These are phyloP conservation scores for Lepidurus packardi DNA, from an alignment of 1,140 invertebrate species.

Conservation along the genomic window DNA sequence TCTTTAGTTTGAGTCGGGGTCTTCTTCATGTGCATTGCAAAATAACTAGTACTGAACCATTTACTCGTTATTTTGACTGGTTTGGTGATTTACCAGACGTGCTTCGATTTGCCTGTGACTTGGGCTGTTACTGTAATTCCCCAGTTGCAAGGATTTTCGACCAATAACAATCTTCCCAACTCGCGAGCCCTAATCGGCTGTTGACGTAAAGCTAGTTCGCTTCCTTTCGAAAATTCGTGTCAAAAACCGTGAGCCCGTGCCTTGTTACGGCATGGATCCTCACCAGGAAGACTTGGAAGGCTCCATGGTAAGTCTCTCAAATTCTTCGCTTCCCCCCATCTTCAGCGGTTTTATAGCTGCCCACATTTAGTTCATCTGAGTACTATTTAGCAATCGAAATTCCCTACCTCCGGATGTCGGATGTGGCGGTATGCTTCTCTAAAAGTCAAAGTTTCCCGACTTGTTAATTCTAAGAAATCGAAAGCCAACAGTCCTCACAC, in stretches of 20 bases:
- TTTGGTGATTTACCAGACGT: too few species aligned
- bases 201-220: neutral
- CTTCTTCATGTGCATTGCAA: too few species aligned
- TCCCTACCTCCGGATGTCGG: neutral
- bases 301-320: slow-evolving; percentile 48
- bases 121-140: neutral
- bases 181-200: neutral
- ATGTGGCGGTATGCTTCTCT: neutral
- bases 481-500: neutral
- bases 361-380: slow-evolving; percentile 9
- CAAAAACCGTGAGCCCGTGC: slow-evolving; percentile 78
- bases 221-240: slow-evolving; percentile 74
- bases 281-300: slow-evolving; percentile 65
- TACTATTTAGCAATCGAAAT: neutral
- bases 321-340: slow-evolving; percentile 8
- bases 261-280: slow-evolving; percentile 75
- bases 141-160: neutral
- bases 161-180: neutral
- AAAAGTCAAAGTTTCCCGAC: neutral
- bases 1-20: too few species aligned
- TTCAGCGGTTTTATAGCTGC: neutral
- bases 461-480: neutral
- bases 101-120: too few species aligned
- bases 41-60: too few species aligned
- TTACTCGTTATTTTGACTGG: too few species aligned